These are phyloP conservation scores for Xylocampa areola DNA, from an alignment of 2,888 invertebrate species.

Conservation along the genomic window DNA sequence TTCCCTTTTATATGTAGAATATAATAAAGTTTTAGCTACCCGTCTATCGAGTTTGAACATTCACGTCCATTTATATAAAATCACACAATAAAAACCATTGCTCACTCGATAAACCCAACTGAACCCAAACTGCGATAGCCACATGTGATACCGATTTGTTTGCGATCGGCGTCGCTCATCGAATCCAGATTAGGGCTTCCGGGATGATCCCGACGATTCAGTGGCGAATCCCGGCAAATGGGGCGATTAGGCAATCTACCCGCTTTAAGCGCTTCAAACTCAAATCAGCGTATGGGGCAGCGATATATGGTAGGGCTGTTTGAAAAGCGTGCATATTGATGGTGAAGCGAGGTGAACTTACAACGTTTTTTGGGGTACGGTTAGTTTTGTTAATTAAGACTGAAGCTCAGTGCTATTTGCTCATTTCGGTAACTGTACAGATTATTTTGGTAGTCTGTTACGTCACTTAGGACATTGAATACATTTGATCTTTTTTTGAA, in stretches of 20 bases:
- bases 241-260: conserved; percentile 80
- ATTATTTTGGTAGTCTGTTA: too few species aligned
- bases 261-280: conserved; percentile 72
- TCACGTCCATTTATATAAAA: conserved; percentile 39
- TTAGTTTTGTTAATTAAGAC: not conserved
- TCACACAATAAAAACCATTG: conserved; percentile 54
- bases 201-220: conserved; percentile 73
- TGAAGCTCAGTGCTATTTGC: not conserved
- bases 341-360: conserved; percentile 12
- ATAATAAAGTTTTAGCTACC: not conserved
- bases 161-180: conserved; percentile 73
- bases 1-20: not conserved
- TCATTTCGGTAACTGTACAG: not conserved
- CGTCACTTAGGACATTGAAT: too few species aligned
- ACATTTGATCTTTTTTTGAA: too few species aligned
- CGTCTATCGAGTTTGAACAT: conserved; percentile 12
- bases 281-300: conserved; percentile 62
- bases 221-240: conserved; percentile 75
- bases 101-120: conserved; percentile 56
- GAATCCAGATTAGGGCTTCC: conserved; percentile 77
- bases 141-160: conserved; percentile 75
- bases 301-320: conserved; percentile 36
- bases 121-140: conserved; percentile 51
- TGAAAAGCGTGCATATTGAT: conserved; percentile 34
- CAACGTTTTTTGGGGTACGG: not conserved